Evolutionary conservation across 2,113 vertebrate species (phyloP).

Genomic region (Heterotilapia buettikoferi): DNA sequence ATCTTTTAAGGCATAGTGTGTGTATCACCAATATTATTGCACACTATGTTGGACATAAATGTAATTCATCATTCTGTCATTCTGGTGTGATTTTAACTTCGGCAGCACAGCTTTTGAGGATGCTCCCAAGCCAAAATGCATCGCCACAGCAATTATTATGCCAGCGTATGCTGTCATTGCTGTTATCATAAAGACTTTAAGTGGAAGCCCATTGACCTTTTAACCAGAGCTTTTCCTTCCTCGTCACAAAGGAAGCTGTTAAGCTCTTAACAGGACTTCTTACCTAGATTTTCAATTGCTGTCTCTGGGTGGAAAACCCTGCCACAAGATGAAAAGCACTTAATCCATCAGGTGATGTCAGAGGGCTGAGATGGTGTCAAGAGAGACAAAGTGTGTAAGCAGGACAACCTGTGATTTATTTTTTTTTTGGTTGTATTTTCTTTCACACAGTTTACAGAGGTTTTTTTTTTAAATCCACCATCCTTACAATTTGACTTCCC

Average conservation of each 20-base stretch:
- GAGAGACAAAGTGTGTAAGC: conserved; percentile 7
- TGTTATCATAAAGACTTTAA: conserved; percentile 44
- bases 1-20: neutral
- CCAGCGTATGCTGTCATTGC: neutral
- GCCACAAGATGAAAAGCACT: conserved; percentile 64
- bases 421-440: neutral
- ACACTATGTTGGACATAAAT: neutral
- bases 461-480: neutral
- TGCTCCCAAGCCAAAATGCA: neutral
- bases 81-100: neutral
- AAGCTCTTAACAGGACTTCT: conserved; percentile 60
- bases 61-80: neutral
- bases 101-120: neutral
- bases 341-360: conserved; percentile 69
- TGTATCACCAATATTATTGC: neutral
- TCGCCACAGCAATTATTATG: conserved; percentile 11
- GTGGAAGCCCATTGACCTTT: conserved; percentile 57
- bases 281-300: conserved; percentile 43
- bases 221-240: conserved; percentile 20
- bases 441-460: neutral
- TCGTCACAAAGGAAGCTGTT: conserved; percentile 48
- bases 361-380: conserved; percentile 41
- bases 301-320: conserved; percentile 23
- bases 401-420: conserved; percentile 7
- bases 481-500: neutral